Conservation (phyloP, 2,888 invertebrate genomes). For the Parasteatoda lunata region DNA sequence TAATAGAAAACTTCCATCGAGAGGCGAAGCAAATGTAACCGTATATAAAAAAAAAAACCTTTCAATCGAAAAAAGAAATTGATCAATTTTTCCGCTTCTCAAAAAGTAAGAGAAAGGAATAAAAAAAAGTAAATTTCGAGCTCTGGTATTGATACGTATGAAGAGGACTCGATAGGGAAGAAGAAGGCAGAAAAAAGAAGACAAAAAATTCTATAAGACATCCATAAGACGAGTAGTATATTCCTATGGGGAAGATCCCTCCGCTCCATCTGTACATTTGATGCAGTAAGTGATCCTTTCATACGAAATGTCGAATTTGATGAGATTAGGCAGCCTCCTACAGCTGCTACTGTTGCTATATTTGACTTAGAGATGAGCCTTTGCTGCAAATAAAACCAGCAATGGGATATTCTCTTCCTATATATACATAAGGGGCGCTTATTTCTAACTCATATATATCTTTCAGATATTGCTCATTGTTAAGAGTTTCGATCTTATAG, state of each 20-base stretch:
- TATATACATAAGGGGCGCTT: slow-evolving; percentile 6
- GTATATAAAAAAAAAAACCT: background rate
- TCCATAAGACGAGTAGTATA: slow-evolving; percentile 15
- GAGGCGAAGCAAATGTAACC: background rate
- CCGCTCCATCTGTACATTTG: slow-evolving; percentile 4
- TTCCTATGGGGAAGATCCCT: slow-evolving; percentile 20
- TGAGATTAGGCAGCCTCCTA: slow-evolving; percentile 37
- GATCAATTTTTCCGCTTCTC: slow-evolving; percentile 2
- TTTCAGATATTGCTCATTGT: background rate
- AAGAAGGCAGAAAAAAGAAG: background rate
- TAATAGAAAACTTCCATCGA: background rate
- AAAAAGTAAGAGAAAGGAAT: background rate
- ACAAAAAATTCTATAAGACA: background rate
- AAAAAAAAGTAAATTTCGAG: background rate
- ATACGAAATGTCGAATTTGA: slow-evolving; percentile 46
- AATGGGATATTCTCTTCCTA: slow-evolving; percentile 9
- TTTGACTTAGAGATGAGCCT: slow-evolving; percentile 54
- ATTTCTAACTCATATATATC: background rate
- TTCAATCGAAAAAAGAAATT: background rate
- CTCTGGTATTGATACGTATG: background rate
- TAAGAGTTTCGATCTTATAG: background rate
- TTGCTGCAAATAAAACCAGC: slow-evolving; percentile 34
- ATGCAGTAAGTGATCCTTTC: slow-evolving; percentile 54
- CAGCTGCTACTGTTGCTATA: slow-evolving; percentile 51
- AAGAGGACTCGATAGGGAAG: background rate